A percentile compares a stretch with the other conserved stretches of the same genome.
Evolutionary conservation across 2,113 vertebrate genomes (phyloP).

Genomic region (Nettapus auritus): DNA sequence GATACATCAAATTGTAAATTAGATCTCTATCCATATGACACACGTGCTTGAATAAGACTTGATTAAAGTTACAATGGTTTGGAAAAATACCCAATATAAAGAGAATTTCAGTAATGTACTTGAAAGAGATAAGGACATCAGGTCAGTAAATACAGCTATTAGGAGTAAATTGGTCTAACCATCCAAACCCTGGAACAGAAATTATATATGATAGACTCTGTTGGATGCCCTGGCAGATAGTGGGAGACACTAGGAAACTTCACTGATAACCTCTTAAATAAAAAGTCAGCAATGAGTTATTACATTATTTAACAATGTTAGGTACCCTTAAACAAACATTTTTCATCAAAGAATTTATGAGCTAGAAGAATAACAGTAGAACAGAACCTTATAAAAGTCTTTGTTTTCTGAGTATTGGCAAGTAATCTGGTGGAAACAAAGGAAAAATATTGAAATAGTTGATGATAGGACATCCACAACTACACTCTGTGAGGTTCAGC

Average conservation of each 20-base stretch:
- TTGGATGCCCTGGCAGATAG: background rate
- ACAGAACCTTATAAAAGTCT: background rate
- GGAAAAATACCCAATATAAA: background rate
- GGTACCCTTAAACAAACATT: background rate
- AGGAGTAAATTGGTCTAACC: background rate
- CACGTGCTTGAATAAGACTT: background rate
- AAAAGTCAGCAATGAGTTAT: background rate
- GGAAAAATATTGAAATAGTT: background rate
- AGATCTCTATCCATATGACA: background rate
- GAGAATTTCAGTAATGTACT: background rate
- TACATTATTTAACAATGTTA: background rate
- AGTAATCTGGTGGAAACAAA: background rate
- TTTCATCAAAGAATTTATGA: background rate
- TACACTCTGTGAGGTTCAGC: background rate
- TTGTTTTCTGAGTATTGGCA: background rate
- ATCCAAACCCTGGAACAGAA: background rate
- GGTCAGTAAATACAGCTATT: background rate
- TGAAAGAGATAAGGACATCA: background rate
- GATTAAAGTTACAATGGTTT: background rate
- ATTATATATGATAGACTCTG: background rate
- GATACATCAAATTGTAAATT: background rate
- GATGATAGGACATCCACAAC: background rate
- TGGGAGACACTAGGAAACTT: rapidly evolving
- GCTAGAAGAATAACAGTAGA: background rate
- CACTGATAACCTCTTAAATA: background rate